phyloP scores from a whole-genome alignment of 37 sponge, comb jelly and placozoan species.

The Chondrosia reniformis region DNA sequence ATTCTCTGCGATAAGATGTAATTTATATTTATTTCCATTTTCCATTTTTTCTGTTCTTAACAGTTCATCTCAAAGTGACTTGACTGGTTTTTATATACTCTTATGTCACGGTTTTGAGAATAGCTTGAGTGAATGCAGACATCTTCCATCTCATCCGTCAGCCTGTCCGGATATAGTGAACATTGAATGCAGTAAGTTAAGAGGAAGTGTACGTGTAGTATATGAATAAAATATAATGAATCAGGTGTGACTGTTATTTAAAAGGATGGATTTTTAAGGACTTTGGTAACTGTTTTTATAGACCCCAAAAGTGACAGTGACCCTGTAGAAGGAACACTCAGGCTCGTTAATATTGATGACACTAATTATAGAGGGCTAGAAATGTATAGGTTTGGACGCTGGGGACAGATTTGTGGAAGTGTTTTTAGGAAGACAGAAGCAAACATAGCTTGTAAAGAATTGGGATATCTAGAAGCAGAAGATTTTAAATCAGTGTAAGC shows the following conservation, averaged over 20 bases:
- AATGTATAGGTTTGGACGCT: neutral
- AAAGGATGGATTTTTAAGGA: no score
- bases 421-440: neutral
- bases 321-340: no score
- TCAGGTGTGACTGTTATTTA: no score
- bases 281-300: no score
- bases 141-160: neutral
- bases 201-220: neutral
- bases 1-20: no score
- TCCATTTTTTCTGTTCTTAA: no score
- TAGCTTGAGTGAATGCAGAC: neutral
- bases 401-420: neutral
- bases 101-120: neutral
- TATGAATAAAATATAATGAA: neutral
- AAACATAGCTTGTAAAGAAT: neutral
- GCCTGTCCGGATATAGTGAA: neutral
- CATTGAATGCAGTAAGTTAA: neutral
- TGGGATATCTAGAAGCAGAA: neutral
- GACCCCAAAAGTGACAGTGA: no score
- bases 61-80: no score
- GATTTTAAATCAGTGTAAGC: neutral
- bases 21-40: no score
- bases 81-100: no score
- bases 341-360: neutral
- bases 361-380: neutral